Conservation (phyloP, 2,113 vertebrate genomes). For the Butorides virescens region DNA sequence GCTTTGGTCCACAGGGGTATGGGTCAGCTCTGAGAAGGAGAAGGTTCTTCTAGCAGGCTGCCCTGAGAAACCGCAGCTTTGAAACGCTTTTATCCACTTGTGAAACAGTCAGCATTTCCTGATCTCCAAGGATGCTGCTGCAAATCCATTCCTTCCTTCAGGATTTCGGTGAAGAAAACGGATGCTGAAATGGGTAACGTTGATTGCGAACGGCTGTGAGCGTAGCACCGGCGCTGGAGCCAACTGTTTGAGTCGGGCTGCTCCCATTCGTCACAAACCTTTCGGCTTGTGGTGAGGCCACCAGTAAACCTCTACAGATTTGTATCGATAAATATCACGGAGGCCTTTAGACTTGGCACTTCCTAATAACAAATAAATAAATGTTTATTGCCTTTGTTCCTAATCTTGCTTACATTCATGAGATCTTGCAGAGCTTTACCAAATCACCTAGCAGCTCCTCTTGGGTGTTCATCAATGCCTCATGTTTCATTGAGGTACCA, state of each 20-base stretch:
- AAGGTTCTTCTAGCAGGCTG: not conserved
- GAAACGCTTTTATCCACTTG: not conserved
- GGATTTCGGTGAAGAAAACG: not conserved
- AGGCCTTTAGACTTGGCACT: not conserved
- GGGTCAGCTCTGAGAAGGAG: not conserved
- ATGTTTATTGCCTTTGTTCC: not conserved
- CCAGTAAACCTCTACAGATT: not conserved
- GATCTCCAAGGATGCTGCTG: not conserved
- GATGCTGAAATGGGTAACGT: not conserved
- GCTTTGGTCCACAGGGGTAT: not conserved
- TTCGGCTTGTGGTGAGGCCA: not conserved
- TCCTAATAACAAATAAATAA: not conserved
- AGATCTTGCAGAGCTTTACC: not conserved
- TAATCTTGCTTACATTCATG: not conserved
- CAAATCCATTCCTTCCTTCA: not conserved
- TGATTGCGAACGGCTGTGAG: not conserved
- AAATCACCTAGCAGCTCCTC: not conserved
- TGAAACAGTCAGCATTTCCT: not conserved
- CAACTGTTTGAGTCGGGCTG: not conserved
- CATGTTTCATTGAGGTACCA: not conserved
- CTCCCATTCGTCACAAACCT: not conserved
- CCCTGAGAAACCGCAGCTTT: not conserved
- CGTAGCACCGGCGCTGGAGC: fast-evolving
- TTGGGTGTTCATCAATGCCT: not conserved
- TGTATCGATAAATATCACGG: not conserved